These are phyloP conservation scores for Nephotettix cincticeps DNA, from an alignment of 1,140 invertebrate genomes.

Conservation along the genomic window DNA sequence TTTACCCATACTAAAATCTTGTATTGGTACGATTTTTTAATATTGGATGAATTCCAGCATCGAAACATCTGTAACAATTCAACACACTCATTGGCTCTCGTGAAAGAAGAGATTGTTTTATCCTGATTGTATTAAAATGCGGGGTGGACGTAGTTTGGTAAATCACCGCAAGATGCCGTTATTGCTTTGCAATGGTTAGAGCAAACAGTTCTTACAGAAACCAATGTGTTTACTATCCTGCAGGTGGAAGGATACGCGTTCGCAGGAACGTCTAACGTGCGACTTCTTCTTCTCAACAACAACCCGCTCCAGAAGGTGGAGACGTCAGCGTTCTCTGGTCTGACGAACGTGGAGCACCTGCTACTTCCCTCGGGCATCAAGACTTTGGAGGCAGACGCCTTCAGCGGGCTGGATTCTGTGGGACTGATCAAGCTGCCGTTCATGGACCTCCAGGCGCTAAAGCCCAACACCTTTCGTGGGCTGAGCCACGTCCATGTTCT, in stretches of 20 bases:
- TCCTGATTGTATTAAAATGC: too few relatives aligned
- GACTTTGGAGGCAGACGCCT: slow-evolving; percentile 71
- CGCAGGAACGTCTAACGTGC: slow-evolving; percentile 77
- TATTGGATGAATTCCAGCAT: too few relatives aligned
- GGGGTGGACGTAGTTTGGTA: too few relatives aligned
- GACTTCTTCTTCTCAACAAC: slow-evolving; percentile 68
- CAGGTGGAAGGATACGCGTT: slow-evolving; percentile 74
- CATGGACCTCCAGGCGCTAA: slow-evolving; percentile 72
- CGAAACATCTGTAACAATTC: too few relatives aligned
- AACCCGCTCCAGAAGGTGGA: slow-evolving; percentile 74
- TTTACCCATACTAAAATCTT: too few relatives aligned
- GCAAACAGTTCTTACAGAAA: too few relatives aligned
- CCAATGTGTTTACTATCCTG: too few relatives aligned
- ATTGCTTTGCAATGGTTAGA: too few relatives aligned
- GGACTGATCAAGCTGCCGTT: slow-evolving; percentile 73
- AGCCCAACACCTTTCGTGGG: slow-evolving; percentile 71
- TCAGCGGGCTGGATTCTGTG: slow-evolving; percentile 75
- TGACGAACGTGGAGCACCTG: slow-evolving; percentile 73
- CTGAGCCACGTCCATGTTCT: slow-evolving; percentile 69
- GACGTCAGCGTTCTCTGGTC: slow-evolving; percentile 73
- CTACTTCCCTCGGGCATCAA: slow-evolving; percentile 75
- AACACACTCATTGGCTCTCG: too few relatives aligned
- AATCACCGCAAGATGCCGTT: too few relatives aligned
- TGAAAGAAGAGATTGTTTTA: too few relatives aligned
- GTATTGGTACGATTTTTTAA: too few relatives aligned